These are phyloP conservation scores for Meloidogyne exigua DNA, from an alignment of 1,140 invertebrate genomes.

Conservation along the genomic window DNA sequence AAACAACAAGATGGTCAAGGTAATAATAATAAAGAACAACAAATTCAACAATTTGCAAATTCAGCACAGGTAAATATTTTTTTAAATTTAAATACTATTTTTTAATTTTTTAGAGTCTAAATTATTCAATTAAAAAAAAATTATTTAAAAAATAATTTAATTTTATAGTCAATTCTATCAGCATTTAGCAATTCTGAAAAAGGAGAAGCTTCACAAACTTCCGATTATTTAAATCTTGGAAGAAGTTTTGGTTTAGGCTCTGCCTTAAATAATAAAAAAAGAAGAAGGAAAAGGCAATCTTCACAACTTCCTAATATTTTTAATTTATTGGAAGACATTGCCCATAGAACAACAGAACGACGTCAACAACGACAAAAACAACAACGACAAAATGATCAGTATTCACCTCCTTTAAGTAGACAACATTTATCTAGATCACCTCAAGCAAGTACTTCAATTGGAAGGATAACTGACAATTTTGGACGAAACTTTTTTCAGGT, in stretches of 20 bases:
- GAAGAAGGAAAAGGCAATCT: slow-evolving; percentile 13
- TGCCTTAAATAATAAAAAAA: slow-evolving; percentile 10
- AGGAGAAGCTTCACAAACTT: slow-evolving; percentile 8
- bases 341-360: slow-evolving; percentile 10
- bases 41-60: slow-evolving; percentile 21
- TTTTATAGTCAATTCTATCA: slow-evolving; percentile 3
- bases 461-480: slow-evolving; percentile 43
- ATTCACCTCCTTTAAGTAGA: slow-evolving; percentile 16
- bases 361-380: slow-evolving; percentile 5
- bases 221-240: slow-evolving; percentile 25
- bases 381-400: neutral
- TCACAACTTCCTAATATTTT: slow-evolving; percentile 13
- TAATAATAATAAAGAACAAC: neutral
- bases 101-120: neutral
- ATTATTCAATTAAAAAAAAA: neutral
- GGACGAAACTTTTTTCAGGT: slow-evolving; percentile 46
- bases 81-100: no score
- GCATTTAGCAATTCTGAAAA: slow-evolving; percentile 19
- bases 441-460: slow-evolving; percentile 25
- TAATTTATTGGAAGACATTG: slow-evolving; percentile 13
- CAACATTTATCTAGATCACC: slow-evolving; percentile 9
- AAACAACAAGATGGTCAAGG: neutral
- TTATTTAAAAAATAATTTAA: neutral
- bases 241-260: slow-evolving; percentile 23
- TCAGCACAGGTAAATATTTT: slow-evolving; percentile 11